phyloP scores from a whole-genome alignment of 2,888 invertebrate species.

The Zaprionus lineosus region DNA sequence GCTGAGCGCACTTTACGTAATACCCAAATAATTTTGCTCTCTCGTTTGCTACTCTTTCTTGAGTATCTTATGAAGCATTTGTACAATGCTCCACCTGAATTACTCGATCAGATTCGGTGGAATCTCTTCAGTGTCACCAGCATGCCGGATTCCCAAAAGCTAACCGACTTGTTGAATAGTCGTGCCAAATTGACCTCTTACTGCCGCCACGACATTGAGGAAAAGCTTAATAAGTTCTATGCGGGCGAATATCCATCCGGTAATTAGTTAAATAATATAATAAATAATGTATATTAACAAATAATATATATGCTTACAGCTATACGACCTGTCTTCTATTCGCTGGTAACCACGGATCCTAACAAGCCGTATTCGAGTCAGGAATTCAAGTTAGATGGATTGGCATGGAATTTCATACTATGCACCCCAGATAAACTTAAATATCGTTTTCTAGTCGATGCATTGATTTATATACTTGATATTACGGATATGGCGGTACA shows the following conservation, averaged over 20 bases:
- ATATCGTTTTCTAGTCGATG: constrained; percentile 93
- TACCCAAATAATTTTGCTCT: constrained; percentile 90
- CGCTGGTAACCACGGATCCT: constrained; percentile 89
- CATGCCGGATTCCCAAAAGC: constrained; percentile 85
- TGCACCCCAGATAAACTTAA: constrained; percentile 95
- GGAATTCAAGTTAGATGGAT: constrained; percentile 94
- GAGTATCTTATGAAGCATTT: constrained; percentile 98
- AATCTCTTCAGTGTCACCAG: constrained; percentile 88
- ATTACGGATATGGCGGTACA: constrained; percentile 87
- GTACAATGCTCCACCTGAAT: constrained; percentile 94
- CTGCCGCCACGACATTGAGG: constrained; percentile 89
- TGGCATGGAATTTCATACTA: constrained; percentile 96
- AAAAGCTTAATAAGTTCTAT: constrained; percentile 86
- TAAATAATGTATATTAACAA: background rate
- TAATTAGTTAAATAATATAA: constrained; percentile 39
- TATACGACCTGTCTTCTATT: constrained; percentile 96
- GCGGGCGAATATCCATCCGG: constrained; percentile 82
- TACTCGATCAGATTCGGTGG: constrained; percentile 94
- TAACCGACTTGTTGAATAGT: constrained; percentile 83
- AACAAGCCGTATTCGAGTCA: constrained; percentile 83
- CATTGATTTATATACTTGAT: constrained; percentile 91
- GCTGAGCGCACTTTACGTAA: constrained; percentile 81
- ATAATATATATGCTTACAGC: constrained; percentile 77
- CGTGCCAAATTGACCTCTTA: constrained; percentile 87
- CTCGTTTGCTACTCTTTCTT: constrained; percentile 91